These are phyloP conservation scores for Megaceryle torquata DNA, from an alignment of 2,113 vertebrate genomes.

Conservation along the genomic window DNA sequence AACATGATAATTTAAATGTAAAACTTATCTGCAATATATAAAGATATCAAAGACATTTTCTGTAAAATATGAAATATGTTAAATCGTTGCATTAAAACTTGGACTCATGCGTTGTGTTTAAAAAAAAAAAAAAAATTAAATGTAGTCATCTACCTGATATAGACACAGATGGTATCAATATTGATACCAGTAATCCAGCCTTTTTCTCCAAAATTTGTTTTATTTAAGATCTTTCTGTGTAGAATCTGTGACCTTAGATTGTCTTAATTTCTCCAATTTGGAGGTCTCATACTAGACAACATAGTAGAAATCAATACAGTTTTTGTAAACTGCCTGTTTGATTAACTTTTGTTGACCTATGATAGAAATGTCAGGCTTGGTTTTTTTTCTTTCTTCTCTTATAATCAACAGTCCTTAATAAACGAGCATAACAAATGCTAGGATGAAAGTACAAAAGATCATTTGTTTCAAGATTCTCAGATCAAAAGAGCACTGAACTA, in stretches of 20 bases:
- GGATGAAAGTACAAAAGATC: not conserved
- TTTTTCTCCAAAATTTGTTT: not conserved
- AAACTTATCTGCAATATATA: not conserved
- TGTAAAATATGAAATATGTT: not conserved
- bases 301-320: not conserved
- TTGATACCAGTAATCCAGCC: not conserved
- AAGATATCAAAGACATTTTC: not conserved
- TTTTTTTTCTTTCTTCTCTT: not conserved
- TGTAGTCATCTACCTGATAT: not conserved
- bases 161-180: not conserved
- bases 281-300: not conserved
- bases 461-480: not conserved
- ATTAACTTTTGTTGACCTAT: not conserved
- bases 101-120: not conserved
- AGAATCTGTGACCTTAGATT: not conserved
- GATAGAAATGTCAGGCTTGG: not conserved
- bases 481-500: not conserved
- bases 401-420: not conserved
- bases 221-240: not conserved
- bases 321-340: not conserved
- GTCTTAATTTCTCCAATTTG: not conserved
- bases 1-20: not conserved
- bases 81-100: not conserved
- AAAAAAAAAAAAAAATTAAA: not conserved
- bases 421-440: not conserved